phyloP scores from a whole-genome alignment of 2,888 invertebrate species.

The Euphydryas editha region DNA sequence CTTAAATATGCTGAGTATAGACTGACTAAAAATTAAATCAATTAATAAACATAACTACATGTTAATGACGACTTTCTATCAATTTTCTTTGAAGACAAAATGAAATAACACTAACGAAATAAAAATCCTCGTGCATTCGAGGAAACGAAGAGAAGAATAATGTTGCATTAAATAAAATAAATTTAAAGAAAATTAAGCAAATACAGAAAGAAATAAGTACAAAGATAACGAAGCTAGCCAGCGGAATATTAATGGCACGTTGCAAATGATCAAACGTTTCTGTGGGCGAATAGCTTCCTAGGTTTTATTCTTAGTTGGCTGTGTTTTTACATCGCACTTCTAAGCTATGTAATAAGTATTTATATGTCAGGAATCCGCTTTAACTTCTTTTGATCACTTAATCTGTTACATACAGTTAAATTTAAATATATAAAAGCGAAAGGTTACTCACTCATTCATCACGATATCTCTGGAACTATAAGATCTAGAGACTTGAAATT shows the following conservation, averaged over 20 bases:
- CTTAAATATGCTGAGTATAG: too few relatives aligned
- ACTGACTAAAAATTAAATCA: too few relatives aligned
- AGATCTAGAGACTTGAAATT: too few relatives aligned
- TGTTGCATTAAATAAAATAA: constrained; percentile 20
- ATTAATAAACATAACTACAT: too few relatives aligned
- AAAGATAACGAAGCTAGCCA: constrained; percentile 37
- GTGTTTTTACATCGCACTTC: constrained; percentile 11
- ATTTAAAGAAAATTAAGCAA: constrained; percentile 31
- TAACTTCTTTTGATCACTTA: too few relatives aligned
- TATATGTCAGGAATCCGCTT: background rate
- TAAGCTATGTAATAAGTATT: background rate
- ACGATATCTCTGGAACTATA: too few relatives aligned
- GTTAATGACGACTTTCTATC: background rate
- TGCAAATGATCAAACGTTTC: constrained; percentile 35
- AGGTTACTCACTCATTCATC: too few relatives aligned
- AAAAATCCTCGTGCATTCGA: constrained; percentile 7
- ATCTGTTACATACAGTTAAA: too few relatives aligned
- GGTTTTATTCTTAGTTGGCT: constrained; percentile 18
- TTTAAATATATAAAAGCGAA: too few relatives aligned
- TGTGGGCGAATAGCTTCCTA: constrained; percentile 14
- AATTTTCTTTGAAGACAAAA: constrained; percentile 1
- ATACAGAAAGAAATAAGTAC: constrained; percentile 32
- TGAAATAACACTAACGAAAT: background rate
- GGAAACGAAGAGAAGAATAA: constrained; percentile 14
- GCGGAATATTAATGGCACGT: constrained; percentile 36